Base-by-base conservation (phyloP, 2,888 invertebrate genomes). In the Hemicrepidius hirtus region DNA sequence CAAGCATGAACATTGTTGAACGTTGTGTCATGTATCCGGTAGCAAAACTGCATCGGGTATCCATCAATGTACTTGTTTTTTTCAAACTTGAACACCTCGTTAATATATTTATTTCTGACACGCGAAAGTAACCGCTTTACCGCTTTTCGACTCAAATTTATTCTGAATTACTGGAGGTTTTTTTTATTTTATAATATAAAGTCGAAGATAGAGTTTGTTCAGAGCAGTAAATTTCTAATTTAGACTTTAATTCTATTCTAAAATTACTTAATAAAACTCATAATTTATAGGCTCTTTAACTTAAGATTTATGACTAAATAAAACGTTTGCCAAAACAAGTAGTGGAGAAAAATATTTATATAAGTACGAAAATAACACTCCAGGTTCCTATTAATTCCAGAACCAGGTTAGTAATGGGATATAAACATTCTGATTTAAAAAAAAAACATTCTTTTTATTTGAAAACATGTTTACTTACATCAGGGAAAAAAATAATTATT, bases 21-120 rank as follows among this genome's bases (percentile, higher is more conserved):
- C 32, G 53, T 28, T 6, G 13, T 2, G 28, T 28, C n/a, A n/a
- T 2, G 28, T 53, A 53, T 53, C 53, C 53, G 53, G 53, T 53
- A 24, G 53, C 32, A 49, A 21, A 28, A 24, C 12, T 53, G 13
- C 53, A 53, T 53, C 12, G 28, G 16, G 13, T 53, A 28, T 53
- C 53, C 28, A 53, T 53, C 24, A 53, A 12, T 24, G 12, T 12
- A 28, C 5, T 9, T 20, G 6, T 7, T 53, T 5, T 24, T 13
- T 53, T 16, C 3, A 53, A 13, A 5, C 13, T 10, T 18, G 18
- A 28, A 50, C n/a, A 28, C 28, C 28, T 28, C 9, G 32, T 53
- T 53, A n/a, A 53, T 28, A 13, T 10, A n/a, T 20, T 3, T 18
- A 46, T 18, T 1, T 20, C 40, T 32, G 13, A 53, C 13, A 28